These are phyloP conservation scores for Zootermopsis nevadensis DNA, from an alignment of 2,888 invertebrate species.

Conservation along the genomic window DNA sequence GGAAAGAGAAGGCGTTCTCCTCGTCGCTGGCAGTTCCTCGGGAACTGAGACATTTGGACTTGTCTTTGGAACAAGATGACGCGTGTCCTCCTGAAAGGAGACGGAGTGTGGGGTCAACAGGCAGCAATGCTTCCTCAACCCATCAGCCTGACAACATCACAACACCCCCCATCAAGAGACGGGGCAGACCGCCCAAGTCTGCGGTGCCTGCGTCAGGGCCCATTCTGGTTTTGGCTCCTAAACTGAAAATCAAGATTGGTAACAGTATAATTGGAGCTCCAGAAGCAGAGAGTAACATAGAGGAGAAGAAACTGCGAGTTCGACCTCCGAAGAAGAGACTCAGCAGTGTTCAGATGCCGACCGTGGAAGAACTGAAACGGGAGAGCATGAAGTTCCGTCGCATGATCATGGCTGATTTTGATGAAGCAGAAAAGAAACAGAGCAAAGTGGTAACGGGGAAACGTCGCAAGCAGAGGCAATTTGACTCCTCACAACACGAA, in stretches of 20 bases:
- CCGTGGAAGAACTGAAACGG: conserved; percentile 82
- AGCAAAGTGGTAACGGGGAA: conserved; percentile 59
- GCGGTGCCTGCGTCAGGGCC: conserved; percentile 57
- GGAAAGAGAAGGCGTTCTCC: conserved; percentile 66
- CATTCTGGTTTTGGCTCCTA: conserved; percentile 64
- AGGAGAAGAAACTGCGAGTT: conserved; percentile 63
- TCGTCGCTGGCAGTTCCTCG: conserved; percentile 65
- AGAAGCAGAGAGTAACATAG: conserved; percentile 57
- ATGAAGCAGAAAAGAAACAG: conserved; percentile 73
- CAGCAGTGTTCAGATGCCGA: conserved; percentile 69
- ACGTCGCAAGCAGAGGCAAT: conserved; percentile 67
- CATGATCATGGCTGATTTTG: conserved; percentile 86
- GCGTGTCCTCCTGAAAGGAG: conserved; percentile 61
- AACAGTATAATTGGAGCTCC: conserved; percentile 62
- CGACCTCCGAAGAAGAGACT: conserved; percentile 86
- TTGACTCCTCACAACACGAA: conserved; percentile 43
- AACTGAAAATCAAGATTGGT: conserved; percentile 83
- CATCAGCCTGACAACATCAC: conserved; percentile 21
- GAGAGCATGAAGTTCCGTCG: conserved; percentile 90
- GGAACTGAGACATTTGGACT: conserved; percentile 74
- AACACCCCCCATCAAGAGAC: conserved; percentile 40
- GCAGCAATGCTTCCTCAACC: conserved; percentile 59
- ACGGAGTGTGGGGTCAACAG: conserved; percentile 65
- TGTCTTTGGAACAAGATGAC: conserved; percentile 69
- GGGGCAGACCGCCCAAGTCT: conserved; percentile 49